Conservation (phyloP, 2,797 vertebrate species). For the Parambassis ranga region DNA sequence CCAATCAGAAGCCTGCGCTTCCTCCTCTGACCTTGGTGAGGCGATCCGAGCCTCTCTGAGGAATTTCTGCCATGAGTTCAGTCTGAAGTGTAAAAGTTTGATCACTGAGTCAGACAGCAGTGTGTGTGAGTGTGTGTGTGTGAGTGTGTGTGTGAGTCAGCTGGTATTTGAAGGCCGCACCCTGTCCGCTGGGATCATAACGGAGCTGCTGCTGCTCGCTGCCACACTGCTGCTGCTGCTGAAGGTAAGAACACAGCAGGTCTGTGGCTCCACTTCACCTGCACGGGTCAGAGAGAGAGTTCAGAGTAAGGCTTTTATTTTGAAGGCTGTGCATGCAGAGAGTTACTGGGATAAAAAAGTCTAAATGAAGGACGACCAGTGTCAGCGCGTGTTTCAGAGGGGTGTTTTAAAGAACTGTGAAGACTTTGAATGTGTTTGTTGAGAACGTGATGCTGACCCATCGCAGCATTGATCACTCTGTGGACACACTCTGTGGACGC, state of each 20-base stretch:
- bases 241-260: constrained; percentile 50
- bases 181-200: constrained; percentile 47
- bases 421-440: too few species aligned
- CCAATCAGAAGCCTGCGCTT: background rate
- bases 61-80: constrained; percentile 33
- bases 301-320: too few species aligned
- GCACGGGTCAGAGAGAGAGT: too few species aligned
- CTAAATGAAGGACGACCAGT: too few species aligned
- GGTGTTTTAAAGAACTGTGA: too few species aligned
- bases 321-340: too few species aligned
- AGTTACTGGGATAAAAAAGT: too few species aligned
- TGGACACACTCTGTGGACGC: too few species aligned
- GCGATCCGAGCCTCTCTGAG: constrained; percentile 6
- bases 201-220: constrained; percentile 43
- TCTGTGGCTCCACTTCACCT: too few species aligned
- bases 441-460: too few species aligned
- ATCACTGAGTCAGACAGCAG: constrained; percentile 34
- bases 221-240: constrained; percentile 33
- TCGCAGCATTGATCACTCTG: too few species aligned
- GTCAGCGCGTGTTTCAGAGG: too few species aligned
- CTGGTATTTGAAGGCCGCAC: constrained; percentile 69
- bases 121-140: background rate
- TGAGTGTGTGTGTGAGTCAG: constrained; percentile 19
- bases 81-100: constrained; percentile 27
- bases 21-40: background rate